Base-by-base conservation (phyloP, 2,797 vertebrate species). In the Coracias cyanogaster region DNA sequence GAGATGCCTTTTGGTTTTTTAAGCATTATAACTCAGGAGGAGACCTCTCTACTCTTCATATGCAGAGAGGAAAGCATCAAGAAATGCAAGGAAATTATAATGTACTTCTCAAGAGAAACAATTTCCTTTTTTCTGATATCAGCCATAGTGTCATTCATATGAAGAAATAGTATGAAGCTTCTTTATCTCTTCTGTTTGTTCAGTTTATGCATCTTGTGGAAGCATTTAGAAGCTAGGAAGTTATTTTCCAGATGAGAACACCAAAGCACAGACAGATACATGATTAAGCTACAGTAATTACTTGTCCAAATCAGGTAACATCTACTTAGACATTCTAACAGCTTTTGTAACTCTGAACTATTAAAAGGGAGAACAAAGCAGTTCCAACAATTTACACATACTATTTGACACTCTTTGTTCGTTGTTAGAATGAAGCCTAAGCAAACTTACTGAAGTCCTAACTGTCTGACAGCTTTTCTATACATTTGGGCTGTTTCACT, bases 71-170 rank as follows among this genome's bases (percentile, higher is more conserved):
- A 94, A 96, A 49, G 33, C 82, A 96, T 82, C 70, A 78, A 93
- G 78, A 85, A 97, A 97, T 94, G 92, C 94, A 96, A 96, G 86
- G 54, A 96, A 97, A 97, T 94, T 62, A 92, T 96, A 96, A 97
- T 93, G 91, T 82, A 90, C 35, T 93, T 96, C 89, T 95, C 76
- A 90, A 86, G 80, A 69, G 84, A 96, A 97, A 97, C 28, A 49
- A 89, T 89, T 97, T 96, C 72, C 80, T 86, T 97, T 95, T 39
- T 86, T 93, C 88, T 94, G 67, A 97, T 96, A 97, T 97, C 94
- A 96, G 91, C 97, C 96, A 96, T 72, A 77, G 51, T 81, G 82
- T 80, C 92, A 97, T 94, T 97, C 97, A 97, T 82, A 86, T 33
- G 71, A 93, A 96, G 43, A 88, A 96, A 95, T 39, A 89, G 45